These are phyloP conservation scores for Unio pictorum DNA, from an alignment of 2,888 invertebrate species.

Conservation along the genomic window DNA sequence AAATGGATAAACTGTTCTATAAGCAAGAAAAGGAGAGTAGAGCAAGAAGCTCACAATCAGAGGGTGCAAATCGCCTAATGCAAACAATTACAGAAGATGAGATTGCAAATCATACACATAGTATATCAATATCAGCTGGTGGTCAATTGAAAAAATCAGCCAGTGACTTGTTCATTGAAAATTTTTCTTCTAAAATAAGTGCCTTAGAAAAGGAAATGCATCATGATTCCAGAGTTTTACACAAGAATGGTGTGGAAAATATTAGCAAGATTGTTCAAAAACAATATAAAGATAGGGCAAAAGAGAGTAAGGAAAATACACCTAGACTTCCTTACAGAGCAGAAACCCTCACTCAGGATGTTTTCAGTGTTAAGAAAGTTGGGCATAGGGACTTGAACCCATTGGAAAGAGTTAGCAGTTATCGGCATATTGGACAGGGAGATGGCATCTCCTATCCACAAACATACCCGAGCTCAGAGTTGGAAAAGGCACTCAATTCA, in stretches of 20 bases:
- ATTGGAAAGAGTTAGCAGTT: conserved; percentile 31
- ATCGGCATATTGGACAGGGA: conserved; percentile 5
- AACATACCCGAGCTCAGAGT: conserved; percentile 23
- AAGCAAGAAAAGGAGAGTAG: conserved; percentile 14
- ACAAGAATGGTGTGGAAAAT: conserved; percentile 27
- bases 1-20: background rate
- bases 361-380: conserved; percentile 43
- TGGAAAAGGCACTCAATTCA: conserved; percentile 35
- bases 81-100: conserved; percentile 27
- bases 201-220: conserved; percentile 53
- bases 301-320: conserved; percentile 13
- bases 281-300: conserved; percentile 11
- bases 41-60: conserved; percentile 35
- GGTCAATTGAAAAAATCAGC: conserved; percentile 44
- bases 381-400: conserved; percentile 37
- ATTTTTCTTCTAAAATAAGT: conserved; percentile 46
- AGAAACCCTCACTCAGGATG: conserved; percentile 38
- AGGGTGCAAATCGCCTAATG: conserved; percentile 25
- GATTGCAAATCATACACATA: conserved; percentile 23
- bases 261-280: conserved; percentile 22
- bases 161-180: conserved; percentile 58
- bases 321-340: conserved; percentile 29
- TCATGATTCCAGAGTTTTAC: conserved; percentile 36
- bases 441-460: conserved; percentile 6
- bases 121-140: conserved; percentile 28